Percentiles rank a stretch among this genome's conserved stretches.
Conservation (phyloP, 2,888 invertebrate genomes). For the Limnephilus rhombicus region DNA sequence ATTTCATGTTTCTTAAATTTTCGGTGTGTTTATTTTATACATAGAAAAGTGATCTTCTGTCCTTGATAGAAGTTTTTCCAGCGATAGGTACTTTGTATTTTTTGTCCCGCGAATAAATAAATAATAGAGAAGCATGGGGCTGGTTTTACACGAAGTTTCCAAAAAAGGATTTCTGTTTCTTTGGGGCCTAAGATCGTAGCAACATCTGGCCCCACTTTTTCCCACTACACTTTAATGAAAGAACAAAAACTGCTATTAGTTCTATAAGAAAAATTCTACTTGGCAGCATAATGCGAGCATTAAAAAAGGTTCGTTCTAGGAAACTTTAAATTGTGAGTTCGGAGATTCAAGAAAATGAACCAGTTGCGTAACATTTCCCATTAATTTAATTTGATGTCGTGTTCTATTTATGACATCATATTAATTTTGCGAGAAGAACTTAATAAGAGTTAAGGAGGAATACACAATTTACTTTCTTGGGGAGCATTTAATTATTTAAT, state of each 20-base stretch:
- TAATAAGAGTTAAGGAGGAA: neutral
- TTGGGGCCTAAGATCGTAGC: neutral
- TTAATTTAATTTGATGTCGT: neutral
- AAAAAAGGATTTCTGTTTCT: neutral
- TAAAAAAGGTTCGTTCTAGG: constrained; percentile 31
- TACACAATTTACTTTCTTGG: neutral
- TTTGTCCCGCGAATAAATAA: neutral
- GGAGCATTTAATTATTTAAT: neutral
- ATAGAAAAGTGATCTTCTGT: neutral
- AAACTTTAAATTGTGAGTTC: neutral
- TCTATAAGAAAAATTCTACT: constrained; percentile 43
- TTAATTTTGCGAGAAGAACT: neutral
- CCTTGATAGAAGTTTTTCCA: neutral
- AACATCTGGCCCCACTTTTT: constrained; percentile 46
- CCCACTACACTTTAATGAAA: constrained; percentile 55
- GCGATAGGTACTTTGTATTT: neutral
- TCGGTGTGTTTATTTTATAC: neutral
- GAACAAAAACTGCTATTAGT: constrained; percentile 60
- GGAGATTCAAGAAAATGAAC: constrained; percentile 3
- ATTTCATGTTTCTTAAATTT: neutral
- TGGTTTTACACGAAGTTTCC: neutral
- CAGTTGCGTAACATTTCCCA: neutral
- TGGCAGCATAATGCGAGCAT: constrained; percentile 22
- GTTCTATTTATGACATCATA: neutral
- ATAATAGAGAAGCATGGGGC: neutral